A percentile compares a stretch with the other conserved stretches of the same genome.
phyloP scores from a whole-genome alignment of 1,140 invertebrate species.

The Drosophila pruinosa region DNA sequence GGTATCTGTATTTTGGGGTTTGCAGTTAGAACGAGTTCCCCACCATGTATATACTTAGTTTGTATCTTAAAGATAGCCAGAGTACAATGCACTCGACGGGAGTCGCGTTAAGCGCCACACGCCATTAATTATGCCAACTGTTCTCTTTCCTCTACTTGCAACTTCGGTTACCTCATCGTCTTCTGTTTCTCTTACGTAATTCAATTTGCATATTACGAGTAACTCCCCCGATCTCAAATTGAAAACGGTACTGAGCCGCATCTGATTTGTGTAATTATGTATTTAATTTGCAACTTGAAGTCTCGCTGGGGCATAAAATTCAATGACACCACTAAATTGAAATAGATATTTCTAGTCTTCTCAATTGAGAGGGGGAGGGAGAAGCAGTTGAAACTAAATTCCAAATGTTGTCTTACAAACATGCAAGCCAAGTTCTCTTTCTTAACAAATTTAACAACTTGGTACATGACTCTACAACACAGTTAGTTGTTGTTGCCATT shows the following conservation, averaged over 20 bases:
- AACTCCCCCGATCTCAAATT: background rate
- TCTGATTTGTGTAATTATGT: slow-evolving; percentile 46
- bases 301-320: slow-evolving; percentile 70
- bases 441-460: slow-evolving; percentile 59
- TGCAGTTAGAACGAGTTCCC: slow-evolving; percentile 59
- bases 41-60: too few species aligned
- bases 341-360: slow-evolving; percentile 28
- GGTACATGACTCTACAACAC: slow-evolving; percentile 59
- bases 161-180: background rate
- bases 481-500: slow-evolving; percentile 41
- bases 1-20: slow-evolving; percentile 39
- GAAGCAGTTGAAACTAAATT: background rate
- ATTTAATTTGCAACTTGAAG: slow-evolving; percentile 41
- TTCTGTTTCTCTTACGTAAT: slow-evolving; percentile 57
- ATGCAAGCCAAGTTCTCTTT: slow-evolving; percentile 28
- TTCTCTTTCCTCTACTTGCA: background rate
- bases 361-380: background rate
- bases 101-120: slow-evolving; percentile 63
- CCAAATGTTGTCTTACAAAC: background rate
- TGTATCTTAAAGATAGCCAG: slow-evolving; percentile 16
- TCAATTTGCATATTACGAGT: slow-evolving; percentile 53
- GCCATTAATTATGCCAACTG: slow-evolving; percentile 72
- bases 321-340: slow-evolving; percentile 69
- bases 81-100: slow-evolving; percentile 69
- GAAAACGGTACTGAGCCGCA: slow-evolving; percentile 10